These are phyloP conservation scores for Aleiodes testaceus DNA, from an alignment of 2,888 invertebrate species.

Conservation along the genomic window DNA sequence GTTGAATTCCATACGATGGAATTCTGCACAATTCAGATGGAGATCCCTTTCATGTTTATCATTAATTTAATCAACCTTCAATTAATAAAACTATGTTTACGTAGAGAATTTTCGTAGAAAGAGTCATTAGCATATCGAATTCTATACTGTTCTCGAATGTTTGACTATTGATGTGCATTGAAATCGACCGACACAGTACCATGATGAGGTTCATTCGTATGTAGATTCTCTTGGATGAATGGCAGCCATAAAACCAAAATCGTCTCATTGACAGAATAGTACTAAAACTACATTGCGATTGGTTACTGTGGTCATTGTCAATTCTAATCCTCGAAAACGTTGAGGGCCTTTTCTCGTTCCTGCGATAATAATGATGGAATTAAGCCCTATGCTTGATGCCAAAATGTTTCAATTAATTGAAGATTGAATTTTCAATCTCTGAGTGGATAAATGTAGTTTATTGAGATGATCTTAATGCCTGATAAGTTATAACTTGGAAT, in stretches of 20 bases:
- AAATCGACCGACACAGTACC: background rate
- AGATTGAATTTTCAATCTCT: too few species aligned
- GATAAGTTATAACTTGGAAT: background rate
- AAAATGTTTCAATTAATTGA: too few species aligned
- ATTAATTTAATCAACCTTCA: too few species aligned
- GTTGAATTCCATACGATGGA: too few species aligned
- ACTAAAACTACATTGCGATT: background rate
- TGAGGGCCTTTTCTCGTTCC: too few species aligned
- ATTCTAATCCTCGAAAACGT: background rate
- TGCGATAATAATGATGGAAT: too few species aligned
- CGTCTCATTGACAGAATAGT: background rate
- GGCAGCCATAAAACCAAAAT: conserved; percentile 10
- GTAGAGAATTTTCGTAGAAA: background rate
- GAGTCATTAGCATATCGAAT: background rate
- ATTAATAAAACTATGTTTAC: too few species aligned
- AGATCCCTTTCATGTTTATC: too few species aligned
- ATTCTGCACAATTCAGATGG: too few species aligned
- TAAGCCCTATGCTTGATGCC: too few species aligned
- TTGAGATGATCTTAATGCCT: background rate
- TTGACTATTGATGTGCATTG: background rate
- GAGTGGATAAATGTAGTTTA: too few species aligned
- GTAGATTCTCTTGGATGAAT: background rate
- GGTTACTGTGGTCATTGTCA: background rate
- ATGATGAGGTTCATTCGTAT: background rate
- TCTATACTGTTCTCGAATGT: too few species aligned